A percentile compares a stretch with the other conserved stretches of the same genome.
phyloP scores from a whole-genome alignment of 2,113 vertebrate genomes.

The Lampris megalopsis region DNA sequence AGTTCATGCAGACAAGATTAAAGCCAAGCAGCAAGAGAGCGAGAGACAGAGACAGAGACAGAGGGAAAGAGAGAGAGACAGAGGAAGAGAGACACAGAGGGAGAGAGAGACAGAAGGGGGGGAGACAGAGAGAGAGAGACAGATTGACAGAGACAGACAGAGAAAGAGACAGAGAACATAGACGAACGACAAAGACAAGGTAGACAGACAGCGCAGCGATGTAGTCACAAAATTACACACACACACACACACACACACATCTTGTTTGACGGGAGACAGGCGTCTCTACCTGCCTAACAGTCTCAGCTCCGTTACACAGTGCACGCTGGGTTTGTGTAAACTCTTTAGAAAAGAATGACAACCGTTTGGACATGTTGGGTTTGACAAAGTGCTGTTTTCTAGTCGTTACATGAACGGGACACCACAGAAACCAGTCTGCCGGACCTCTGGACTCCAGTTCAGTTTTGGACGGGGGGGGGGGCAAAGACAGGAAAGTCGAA shows the following conservation, averaged over 20 bases:
- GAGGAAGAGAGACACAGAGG: too few relatives aligned
- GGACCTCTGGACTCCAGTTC: constrained; percentile 34
- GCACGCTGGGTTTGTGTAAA: constrained; percentile 7
- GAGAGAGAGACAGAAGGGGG: too few relatives aligned
- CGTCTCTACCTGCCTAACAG: constrained; percentile 35
- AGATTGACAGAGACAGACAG: background rate
- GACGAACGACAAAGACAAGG: background rate
- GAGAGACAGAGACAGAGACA: too few relatives aligned
- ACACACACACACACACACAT: constrained; percentile 16
- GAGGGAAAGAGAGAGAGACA: too few relatives aligned
- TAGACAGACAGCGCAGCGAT: constrained; percentile 9
- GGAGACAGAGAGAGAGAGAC: too few relatives aligned
- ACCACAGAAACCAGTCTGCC: background rate
- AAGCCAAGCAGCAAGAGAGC: background rate
- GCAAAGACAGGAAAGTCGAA: constrained; percentile 15
- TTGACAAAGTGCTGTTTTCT: background rate
- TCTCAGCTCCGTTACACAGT: constrained; percentile 22
- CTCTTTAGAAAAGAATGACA: background rate
- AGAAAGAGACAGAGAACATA: background rate
- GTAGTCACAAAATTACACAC: constrained; percentile 29
- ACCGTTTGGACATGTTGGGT: background rate
- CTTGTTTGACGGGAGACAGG: constrained; percentile 30
- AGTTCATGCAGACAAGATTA: background rate
- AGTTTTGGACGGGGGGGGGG: background rate
- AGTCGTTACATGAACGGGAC: background rate